phyloP scores from a whole-genome alignment of 2,797 vertebrate genomes.

The Bufotes viridis region DNA sequence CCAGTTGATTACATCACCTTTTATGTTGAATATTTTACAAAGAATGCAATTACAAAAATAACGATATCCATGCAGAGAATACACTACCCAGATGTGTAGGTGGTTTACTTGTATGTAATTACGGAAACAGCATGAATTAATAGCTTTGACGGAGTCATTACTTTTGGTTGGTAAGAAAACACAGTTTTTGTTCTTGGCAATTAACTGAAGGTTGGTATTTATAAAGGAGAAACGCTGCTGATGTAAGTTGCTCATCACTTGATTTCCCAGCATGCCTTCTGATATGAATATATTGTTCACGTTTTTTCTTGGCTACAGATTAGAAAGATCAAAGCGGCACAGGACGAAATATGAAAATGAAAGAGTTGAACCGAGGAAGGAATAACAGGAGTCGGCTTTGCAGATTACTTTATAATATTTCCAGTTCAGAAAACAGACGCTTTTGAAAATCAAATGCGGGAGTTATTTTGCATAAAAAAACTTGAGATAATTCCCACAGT shows the following conservation, averaged over 20 bases:
- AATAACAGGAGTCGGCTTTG: background rate
- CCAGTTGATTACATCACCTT: background rate
- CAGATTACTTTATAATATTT: background rate
- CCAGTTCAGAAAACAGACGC: background rate
- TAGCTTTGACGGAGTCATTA: background rate
- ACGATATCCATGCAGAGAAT: background rate
- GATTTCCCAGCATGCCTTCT: background rate
- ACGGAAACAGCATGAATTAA: background rate
- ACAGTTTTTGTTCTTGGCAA: background rate
- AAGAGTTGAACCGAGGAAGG: background rate
- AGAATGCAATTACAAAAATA: background rate
- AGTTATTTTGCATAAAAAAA: slow-evolving; percentile 1
- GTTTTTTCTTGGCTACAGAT: background rate
- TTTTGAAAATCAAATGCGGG: background rate
- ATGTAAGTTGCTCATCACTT: background rate
- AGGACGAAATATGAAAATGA: slow-evolving; percentile 19
- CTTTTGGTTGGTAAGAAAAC: background rate
- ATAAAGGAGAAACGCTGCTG: background rate
- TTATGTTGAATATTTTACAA: background rate
- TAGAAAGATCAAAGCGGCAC: slow-evolving; percentile 47
- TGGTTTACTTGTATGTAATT: slow-evolving; percentile 14
- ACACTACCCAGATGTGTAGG: background rate
- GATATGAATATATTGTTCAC: slow-evolving; percentile 7
- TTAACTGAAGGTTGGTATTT: slow-evolving; percentile 13
- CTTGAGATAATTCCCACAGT: background rate